Evolutionary conservation across 2,113 vertebrate genomes (phyloP), one percentile per base, ranked within the genome.

Genomic region (Amblyornis subalaris): DNA sequence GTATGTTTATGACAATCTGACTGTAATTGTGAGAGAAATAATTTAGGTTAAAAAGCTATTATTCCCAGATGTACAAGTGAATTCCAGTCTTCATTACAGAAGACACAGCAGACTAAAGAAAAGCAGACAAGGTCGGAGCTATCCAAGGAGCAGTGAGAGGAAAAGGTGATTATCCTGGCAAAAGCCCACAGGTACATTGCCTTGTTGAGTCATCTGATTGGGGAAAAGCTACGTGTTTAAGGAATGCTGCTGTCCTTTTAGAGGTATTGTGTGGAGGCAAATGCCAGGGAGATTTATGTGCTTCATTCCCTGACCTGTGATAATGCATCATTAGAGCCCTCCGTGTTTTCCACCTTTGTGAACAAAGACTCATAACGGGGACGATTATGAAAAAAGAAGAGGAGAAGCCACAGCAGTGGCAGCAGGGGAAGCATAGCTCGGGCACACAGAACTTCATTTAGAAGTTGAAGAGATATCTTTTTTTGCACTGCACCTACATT

Each of bases 301-400:
- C 61, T 91, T 96, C 76, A 69, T 87, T 91, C 94, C 76, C 72
- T 96, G 96, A 97, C 96, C 96, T 95, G 95, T 89, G 90, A 88
- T 81, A 87, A 93, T 67, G 85, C 81, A 89, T 94, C 94, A 94
- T 96, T 92, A 92, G 78, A 93, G 72, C 55, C 48, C 60, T 96
- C 61, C 18, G 8, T 85, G 77, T 94, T 96, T 95, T 96, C 90
- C 85, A 95, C 93, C 89, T 94, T 95, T 91, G 75, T 94, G 92
- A 96, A 74, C 93, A 97, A 77, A 85, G 87, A 64, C 76, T 86
- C 57, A 57, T 75, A 92, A 91, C 28, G 1, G 78, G 78, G 44
- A 82, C 6, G 15, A 71, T 77, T 88, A 87, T 50, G 91, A 33
- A 67, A 77, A 88, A 74, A 62, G 78, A 23, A 12, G 16, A 38